Conservation (phyloP, 2,888 invertebrate genomes). For the Temnothorax ravouxi region DNA sequence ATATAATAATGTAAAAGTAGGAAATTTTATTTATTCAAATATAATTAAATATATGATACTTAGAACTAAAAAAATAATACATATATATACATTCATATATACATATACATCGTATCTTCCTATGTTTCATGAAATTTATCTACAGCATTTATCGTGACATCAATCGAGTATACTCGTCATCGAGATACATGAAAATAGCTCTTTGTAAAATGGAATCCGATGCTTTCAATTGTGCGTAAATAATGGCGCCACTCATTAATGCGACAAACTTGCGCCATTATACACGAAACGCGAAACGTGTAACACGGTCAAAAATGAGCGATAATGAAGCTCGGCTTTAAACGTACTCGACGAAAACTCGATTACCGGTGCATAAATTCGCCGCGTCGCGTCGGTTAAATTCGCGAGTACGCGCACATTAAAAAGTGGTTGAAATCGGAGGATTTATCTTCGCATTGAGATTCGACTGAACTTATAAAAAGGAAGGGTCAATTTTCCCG, state of each 20-base stretch:
- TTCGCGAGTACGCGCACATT: constrained; percentile 12
- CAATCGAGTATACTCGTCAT: constrained; percentile 32
- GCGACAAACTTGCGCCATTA: constrained; percentile 51
- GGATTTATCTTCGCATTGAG: constrained; percentile 19
- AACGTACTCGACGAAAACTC: constrained; percentile 53
- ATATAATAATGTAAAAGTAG: not conserved
- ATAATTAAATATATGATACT: not conserved
- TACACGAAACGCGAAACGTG: constrained; percentile 39
- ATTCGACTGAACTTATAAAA: not conserved
- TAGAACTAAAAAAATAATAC: not conserved
- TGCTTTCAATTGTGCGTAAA: constrained; percentile 54
- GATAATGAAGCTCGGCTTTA: constrained; percentile 54
- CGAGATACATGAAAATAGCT: constrained; percentile 38
- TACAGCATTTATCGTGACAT: constrained; percentile 19
- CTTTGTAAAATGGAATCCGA: constrained; percentile 49
- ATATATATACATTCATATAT: not conserved
- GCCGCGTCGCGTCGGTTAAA: constrained; percentile 42
- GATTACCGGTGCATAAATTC: constrained; percentile 54
- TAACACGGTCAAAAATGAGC: constrained; percentile 53
- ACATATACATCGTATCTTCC: not conserved
- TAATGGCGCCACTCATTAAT: constrained; percentile 45
- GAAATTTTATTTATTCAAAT: constrained; percentile 20
- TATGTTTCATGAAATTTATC: constrained; percentile 34
- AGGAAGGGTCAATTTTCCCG: constrained; percentile 28
- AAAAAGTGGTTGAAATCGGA: constrained; percentile 35